These are phyloP conservation scores for Pasiphila rectangulata DNA, from an alignment of 2,888 invertebrate genomes.

Conservation along the genomic window DNA sequence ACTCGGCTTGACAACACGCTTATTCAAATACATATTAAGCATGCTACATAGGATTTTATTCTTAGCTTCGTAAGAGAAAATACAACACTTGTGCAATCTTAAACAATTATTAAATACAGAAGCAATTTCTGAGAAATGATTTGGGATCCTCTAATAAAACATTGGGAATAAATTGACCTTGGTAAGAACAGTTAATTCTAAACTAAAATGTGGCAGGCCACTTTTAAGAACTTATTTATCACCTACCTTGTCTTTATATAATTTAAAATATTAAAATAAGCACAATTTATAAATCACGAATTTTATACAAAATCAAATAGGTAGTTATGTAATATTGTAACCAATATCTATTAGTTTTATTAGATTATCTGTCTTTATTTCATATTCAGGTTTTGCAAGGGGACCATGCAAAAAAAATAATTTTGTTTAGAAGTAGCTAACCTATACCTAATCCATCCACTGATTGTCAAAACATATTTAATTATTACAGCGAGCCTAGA, in stretches of 20 bases:
- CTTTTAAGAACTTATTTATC: neutral
- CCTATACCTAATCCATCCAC: too few relatives aligned
- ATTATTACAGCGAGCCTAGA: neutral
- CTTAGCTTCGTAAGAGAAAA: neutral
- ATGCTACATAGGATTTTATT: neutral
- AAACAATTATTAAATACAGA: neutral
- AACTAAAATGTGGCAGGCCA: constrained; percentile 1
- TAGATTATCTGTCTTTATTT: too few relatives aligned
- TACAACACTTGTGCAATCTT: too few relatives aligned
- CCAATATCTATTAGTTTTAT: too few relatives aligned
- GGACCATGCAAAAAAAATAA: constrained; percentile 1
- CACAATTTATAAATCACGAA: neutral
- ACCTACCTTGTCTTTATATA: too few relatives aligned
- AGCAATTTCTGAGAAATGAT: too few relatives aligned
- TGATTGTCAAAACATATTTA: too few relatives aligned
- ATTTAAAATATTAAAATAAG: neutral
- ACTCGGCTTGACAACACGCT: neutral
- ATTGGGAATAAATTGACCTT: too few relatives aligned
- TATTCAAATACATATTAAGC: neutral
- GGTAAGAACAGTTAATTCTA: neutral
- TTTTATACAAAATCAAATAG: too few relatives aligned
- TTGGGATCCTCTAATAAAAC: too few relatives aligned
- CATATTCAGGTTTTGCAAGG: neutral
- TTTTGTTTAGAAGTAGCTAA: too few relatives aligned
- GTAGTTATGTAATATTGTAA: too few relatives aligned